phyloP scores from a whole-genome alignment of 1,140 invertebrate genomes.

The Aricia agestis region DNA sequence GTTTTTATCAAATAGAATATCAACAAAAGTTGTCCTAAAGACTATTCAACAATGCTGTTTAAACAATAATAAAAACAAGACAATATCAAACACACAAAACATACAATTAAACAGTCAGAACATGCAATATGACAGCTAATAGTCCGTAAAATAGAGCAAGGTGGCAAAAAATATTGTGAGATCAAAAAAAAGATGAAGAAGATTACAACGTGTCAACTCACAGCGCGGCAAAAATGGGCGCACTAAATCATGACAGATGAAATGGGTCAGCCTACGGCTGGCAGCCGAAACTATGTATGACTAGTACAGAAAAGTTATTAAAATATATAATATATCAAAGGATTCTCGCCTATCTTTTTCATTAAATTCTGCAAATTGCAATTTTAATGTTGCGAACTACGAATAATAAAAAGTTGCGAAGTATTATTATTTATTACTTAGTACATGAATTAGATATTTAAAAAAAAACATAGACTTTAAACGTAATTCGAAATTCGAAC shows the following conservation, averaged over 20 bases:
- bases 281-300: slow-evolving; percentile 17
- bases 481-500: background rate
- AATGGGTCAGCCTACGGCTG: slow-evolving; percentile 46
- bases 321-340: too few species aligned
- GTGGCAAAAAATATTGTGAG: background rate
- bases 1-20: too few species aligned
- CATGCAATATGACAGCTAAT: slow-evolving; percentile 60
- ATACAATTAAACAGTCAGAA: slow-evolving; percentile 53
- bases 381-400: too few species aligned
- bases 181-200: slow-evolving; percentile 12
- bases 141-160: slow-evolving; percentile 50
- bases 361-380: background rate
- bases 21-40: too few species aligned
- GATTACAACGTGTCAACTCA: slow-evolving; percentile 55
- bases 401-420: too few species aligned
- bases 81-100: slow-evolving; percentile 21
- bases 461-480: too few species aligned
- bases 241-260: slow-evolving; percentile 52
- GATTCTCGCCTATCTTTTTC: too few species aligned
- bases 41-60: slow-evolving; percentile 4
- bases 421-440: too few species aligned
- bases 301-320: slow-evolving; percentile 25
- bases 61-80: slow-evolving; percentile 44
- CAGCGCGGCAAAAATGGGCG: slow-evolving; percentile 43
- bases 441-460: too few species aligned